Evolutionary conservation across 2,888 invertebrate species (phyloP).

Genomic region (Fragum fragum): DNA sequence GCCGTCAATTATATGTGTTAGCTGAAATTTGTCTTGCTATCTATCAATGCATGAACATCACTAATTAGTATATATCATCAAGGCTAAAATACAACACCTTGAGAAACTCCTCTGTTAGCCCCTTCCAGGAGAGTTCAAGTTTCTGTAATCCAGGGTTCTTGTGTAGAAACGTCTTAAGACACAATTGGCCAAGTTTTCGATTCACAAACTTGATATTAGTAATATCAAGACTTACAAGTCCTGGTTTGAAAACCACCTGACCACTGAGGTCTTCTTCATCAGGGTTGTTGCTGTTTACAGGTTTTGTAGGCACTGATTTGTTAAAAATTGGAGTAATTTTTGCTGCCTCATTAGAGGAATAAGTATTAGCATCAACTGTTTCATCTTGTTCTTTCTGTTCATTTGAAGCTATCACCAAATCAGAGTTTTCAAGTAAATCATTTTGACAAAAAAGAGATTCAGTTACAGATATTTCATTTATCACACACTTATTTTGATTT

Average conservation of each 20-base stretch:
- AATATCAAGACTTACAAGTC: conserved; percentile 59
- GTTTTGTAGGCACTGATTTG: neutral
- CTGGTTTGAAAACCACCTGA: conserved; percentile 38
- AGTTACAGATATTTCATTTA: neutral
- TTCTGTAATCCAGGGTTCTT: conserved; percentile 53
- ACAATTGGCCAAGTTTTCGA: conserved; percentile 51
- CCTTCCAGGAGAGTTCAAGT: conserved; percentile 66
- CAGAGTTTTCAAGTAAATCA: neutral
- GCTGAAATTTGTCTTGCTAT: too few species aligned
- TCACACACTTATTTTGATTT: neutral
- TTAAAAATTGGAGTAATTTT: neutral
- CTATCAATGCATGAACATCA: too few species aligned
- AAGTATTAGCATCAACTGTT: neutral
- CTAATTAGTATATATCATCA: too few species aligned
- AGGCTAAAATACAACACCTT: conserved; percentile 29
- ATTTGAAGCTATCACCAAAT: neutral
- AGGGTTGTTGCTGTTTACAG: neutral
- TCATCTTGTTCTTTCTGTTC: neutral
- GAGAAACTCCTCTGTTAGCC: conserved; percentile 59
- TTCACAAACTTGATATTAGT: conserved; percentile 55
- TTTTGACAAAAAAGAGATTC: neutral
- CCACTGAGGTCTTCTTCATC: neutral
- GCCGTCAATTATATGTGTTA: too few species aligned
- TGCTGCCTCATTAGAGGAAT: neutral
- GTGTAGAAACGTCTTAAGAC: conserved; percentile 61